These are phyloP conservation scores for Euclidia mi DNA, from an alignment of 2,888 invertebrate genomes.

Conservation along the genomic window DNA sequence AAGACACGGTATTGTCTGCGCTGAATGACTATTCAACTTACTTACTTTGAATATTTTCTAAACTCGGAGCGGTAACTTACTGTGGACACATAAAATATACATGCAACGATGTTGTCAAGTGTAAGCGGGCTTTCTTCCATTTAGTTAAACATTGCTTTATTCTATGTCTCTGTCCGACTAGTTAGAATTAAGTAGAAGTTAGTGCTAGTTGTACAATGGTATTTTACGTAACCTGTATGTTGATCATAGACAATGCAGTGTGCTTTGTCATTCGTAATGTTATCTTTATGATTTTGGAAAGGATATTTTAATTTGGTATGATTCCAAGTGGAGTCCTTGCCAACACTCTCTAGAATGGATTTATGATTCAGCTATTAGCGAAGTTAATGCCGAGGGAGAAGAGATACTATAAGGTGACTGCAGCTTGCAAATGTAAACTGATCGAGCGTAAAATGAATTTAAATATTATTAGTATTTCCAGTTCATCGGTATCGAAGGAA, in stretches of 20 bases:
- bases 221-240: conserved; percentile 23
- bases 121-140: conserved; percentile 11
- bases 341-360: conserved; percentile 76
- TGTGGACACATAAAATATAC: conserved; percentile 47
- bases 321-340: conserved; percentile 80
- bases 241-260: conserved; percentile 61
- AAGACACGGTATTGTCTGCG: conserved; percentile 59
- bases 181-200: too few species aligned
- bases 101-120: conserved; percentile 35
- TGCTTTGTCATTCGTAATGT: conserved; percentile 72
- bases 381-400: conserved; percentile 40
- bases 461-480: conserved; percentile 49
- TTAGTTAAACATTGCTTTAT: conserved; percentile 24
- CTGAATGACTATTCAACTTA: conserved; percentile 60
- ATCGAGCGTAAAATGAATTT: conserved; percentile 54
- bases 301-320: conserved; percentile 84
- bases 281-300: conserved; percentile 78
- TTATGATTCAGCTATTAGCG: conserved; percentile 71
- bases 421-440: conserved; percentile 52
- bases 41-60: conserved; percentile 49
- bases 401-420: conserved; percentile 46
- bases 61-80: conserved; percentile 37
- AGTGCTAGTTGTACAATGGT: conserved; percentile 22
- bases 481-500: conserved; percentile 38
- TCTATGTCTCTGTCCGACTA: conserved; percentile 6